Conservation (phyloP, 2,888 invertebrate genomes). For the Agonopterix arenella region DNA sequence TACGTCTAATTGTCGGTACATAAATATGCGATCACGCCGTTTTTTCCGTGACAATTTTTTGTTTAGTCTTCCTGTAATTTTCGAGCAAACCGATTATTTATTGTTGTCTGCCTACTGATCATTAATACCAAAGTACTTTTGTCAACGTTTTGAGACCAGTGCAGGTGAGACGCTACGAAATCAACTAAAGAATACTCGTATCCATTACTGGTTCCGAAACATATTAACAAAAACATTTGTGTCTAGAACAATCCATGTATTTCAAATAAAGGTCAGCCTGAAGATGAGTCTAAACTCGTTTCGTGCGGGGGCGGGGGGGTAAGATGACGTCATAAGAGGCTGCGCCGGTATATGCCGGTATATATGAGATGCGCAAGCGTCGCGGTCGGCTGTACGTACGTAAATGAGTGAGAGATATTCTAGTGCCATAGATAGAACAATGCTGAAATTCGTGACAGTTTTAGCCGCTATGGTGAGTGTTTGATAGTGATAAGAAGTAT, state of each 20-base stretch:
- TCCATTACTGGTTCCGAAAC: not conserved
- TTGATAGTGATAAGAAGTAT: too few relatives aligned
- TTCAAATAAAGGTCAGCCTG: slow-evolving; percentile 45
- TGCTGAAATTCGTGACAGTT: slow-evolving; percentile 52
- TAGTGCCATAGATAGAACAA: slow-evolving; percentile 34
- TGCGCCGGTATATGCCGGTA: slow-evolving; percentile 30
- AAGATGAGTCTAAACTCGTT: slow-evolving; percentile 55
- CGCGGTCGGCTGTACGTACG: slow-evolving; percentile 43
- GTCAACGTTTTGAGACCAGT: not conserved
- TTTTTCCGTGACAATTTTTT: too few relatives aligned
- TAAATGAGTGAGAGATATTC: slow-evolving; percentile 31
- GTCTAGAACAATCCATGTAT: slow-evolving; percentile 30
- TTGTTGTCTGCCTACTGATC: too few relatives aligned
- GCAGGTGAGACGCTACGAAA: not conserved
- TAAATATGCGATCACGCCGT: too few relatives aligned
- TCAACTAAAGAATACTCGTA: not conserved
- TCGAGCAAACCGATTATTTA: too few relatives aligned
- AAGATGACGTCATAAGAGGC: slow-evolving; percentile 61
- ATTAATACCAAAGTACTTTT: too few relatives aligned
- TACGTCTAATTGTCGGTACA: too few relatives aligned
- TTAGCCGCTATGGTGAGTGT: slow-evolving; percentile 48
- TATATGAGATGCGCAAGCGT: slow-evolving; percentile 60
- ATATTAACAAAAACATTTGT: not conserved
- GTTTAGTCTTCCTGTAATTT: too few relatives aligned
- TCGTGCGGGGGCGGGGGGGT: slow-evolving; percentile 22